phyloP scores from a whole-genome alignment of 2,888 invertebrate genomes.

The Drosophila emarginata region DNA sequence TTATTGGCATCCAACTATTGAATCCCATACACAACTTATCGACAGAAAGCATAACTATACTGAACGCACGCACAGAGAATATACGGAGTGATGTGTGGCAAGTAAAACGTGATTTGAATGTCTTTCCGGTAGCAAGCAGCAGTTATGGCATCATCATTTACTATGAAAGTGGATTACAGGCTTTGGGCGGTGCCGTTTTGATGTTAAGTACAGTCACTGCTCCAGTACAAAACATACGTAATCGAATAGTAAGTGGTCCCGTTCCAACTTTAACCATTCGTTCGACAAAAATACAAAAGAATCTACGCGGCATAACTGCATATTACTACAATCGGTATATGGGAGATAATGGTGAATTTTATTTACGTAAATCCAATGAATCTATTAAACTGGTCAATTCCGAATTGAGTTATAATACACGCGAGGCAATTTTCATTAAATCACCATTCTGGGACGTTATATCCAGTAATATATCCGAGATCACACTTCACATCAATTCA shows the following conservation, averaged over 20 bases:
- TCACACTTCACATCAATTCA: slow-evolving; percentile 93
- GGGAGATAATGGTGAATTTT: slow-evolving; percentile 93
- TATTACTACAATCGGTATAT: slow-evolving; percentile 94
- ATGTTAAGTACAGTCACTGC: slow-evolving; percentile 89
- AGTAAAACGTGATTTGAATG: slow-evolving; percentile 91
- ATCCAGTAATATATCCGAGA: slow-evolving; percentile 93
- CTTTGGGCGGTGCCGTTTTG: slow-evolving; percentile 91
- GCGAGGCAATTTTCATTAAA: slow-evolving; percentile 91
- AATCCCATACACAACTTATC: slow-evolving; percentile 95
- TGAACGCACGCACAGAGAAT: slow-evolving; percentile 89
- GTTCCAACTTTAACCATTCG: slow-evolving; percentile 89
- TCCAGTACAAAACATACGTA: slow-evolving; percentile 88
- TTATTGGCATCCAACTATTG: slow-evolving; percentile 93
- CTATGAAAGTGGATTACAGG: slow-evolving; percentile 90
- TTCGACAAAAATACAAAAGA: slow-evolving; percentile 90
- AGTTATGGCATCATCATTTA: slow-evolving; percentile 91
- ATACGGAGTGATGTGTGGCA: slow-evolving; percentile 88
- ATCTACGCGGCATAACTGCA: slow-evolving; percentile 90
- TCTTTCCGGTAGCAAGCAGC: slow-evolving; percentile 94
- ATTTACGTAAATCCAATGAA: slow-evolving; percentile 93
- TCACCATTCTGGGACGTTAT: slow-evolving; percentile 94
- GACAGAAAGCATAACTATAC: slow-evolving; percentile 91
- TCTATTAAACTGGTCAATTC: slow-evolving; percentile 90
- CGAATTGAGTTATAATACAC: slow-evolving; percentile 90
- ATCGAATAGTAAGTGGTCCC: slow-evolving; percentile 90